Evolutionary conservation across 1,140 invertebrate genomes (phyloP), one percentile per base, ranked within the genome.

Genomic region (Calephelis nemesis): DNA sequence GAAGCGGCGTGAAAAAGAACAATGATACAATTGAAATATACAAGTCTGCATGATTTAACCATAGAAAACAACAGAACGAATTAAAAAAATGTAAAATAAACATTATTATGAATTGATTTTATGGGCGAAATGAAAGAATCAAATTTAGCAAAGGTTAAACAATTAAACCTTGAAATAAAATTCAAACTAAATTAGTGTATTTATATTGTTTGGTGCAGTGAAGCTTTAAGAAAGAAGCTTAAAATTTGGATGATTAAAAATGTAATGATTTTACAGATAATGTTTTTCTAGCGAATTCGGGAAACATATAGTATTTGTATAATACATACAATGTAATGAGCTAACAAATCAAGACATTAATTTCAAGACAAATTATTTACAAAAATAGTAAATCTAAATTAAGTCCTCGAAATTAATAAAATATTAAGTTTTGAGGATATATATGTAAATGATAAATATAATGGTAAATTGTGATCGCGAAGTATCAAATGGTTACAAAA

Each of bases 1-100:
- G 86, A 91, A 91, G 88, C 88, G 87, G 88, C 88, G 88, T 91
- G 88, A 84, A 91, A 91, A 85, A 90, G 84, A 88, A 81, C 79
- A 89, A 84, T 88, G 84, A 88, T 78, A 65, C 64, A 65, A 40
- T 65, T 65, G 64, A 65, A 50, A 52, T 65, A 52, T 42, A 82
- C 81, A 87, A 79, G 83, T 15, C 74, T 85, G 4, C 8, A 54
- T 30, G 15, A 54, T 54, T 30, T 7, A 54, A 54, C 50, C 1
- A 30, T 54, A 15, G 9, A 54, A 54, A 54, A 9, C 10, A 52
- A 52, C 13, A 9, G 7, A 52, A 52, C 7, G 13, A 9, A 0
- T n/a, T 52, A 8, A 52, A 52, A 8, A 52, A 15, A 6, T 15
- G 13, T 13, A 15, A 12, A 50, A n/a, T n/a, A 50, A 50, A 7